Evolutionary conservation across 2,797 vertebrate species (phyloP).

Genomic region (Denticeps clupeoides): DNA sequence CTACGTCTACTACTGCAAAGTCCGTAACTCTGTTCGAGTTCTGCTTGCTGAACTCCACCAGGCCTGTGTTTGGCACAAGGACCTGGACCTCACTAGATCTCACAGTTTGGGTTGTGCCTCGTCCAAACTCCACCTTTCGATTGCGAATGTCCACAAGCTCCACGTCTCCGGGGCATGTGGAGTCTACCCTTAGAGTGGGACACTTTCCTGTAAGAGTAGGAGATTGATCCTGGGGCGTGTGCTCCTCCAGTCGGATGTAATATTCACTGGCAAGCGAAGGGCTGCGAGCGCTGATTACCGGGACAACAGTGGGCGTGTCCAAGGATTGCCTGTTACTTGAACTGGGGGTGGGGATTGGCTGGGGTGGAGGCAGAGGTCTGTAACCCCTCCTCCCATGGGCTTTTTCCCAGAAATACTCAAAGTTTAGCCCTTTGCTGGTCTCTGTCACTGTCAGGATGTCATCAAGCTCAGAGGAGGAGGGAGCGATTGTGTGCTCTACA

Average conservation of each 20-base stretch:
- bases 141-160: conserved; percentile 65
- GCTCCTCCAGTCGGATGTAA: conserved; percentile 84
- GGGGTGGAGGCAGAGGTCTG: conserved; percentile 63
- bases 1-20: conserved; percentile 63
- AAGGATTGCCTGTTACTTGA: conserved; percentile 71
- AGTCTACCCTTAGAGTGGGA: conserved; percentile 34
- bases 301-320: conserved; percentile 84
- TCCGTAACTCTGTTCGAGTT: conserved; percentile 58
- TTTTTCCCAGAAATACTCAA: conserved; percentile 92
- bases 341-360: conserved; percentile 62
- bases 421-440: conserved; percentile 85
- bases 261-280: conserved; percentile 88
- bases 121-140: conserved; percentile 46
- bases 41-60: conserved; percentile 61
- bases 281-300: conserved; percentile 83
- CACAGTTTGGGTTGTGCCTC: conserved; percentile 41
- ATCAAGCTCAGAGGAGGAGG: conserved; percentile 72
- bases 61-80: conserved; percentile 54
- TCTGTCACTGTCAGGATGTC: conserved; percentile 87
- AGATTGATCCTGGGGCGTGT: conserved; percentile 68
- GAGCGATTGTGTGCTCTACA: conserved; percentile 58
- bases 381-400: conserved; percentile 74
- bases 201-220: conserved; percentile 52
- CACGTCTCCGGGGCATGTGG: conserved; percentile 50
- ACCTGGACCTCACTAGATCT: conserved; percentile 60